These are phyloP conservation scores for Loris lydekkerianus DNA, from an alignment of 2,797 vertebrate genomes.

Conservation along the genomic window DNA sequence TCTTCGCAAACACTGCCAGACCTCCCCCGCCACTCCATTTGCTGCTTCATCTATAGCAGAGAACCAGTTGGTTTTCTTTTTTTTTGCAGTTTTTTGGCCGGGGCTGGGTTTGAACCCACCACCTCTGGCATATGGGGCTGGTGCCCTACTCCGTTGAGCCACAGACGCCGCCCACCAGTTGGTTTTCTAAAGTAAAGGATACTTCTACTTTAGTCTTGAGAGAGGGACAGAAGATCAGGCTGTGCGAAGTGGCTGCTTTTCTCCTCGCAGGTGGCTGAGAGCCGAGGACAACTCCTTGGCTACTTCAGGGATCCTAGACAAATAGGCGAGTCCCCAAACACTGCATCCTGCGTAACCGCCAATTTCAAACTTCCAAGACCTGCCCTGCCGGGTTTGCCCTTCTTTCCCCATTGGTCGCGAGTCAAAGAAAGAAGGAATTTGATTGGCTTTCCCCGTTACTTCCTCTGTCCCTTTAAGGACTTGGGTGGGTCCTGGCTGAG, in stretches of 20 bases:
- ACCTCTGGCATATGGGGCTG: too few relatives aligned
- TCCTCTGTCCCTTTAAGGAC: slow-evolving; percentile 8
- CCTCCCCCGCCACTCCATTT: too few relatives aligned
- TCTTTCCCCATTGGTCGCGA: slow-evolving; percentile 52
- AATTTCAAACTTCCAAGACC: slow-evolving; percentile 78
- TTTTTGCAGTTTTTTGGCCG: too few relatives aligned
- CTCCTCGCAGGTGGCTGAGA: background rate
- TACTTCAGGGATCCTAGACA: background rate
- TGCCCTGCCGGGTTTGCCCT: background rate
- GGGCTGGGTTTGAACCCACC: too few relatives aligned
- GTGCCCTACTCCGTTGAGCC: too few relatives aligned
- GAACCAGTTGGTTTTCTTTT: background rate
- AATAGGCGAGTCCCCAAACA: background rate
- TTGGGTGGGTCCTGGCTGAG: slow-evolving; percentile 15
- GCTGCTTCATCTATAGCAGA: background rate
- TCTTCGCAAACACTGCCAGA: background rate
- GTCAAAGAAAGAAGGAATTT: background rate
- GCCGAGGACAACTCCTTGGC: background rate
- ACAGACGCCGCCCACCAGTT: too few relatives aligned
- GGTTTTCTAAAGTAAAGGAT: background rate
- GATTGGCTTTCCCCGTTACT: slow-evolving; percentile 65
- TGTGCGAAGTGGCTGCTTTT: background rate
- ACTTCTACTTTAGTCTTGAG: background rate
- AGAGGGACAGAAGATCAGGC: background rate
- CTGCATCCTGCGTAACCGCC: slow-evolving; percentile 60